Percentiles rank a stretch among this genome's conserved stretches.
Evolutionary conservation across 2,797 vertebrate species (phyloP).

Genomic region (Trachops cirrhosus): DNA sequence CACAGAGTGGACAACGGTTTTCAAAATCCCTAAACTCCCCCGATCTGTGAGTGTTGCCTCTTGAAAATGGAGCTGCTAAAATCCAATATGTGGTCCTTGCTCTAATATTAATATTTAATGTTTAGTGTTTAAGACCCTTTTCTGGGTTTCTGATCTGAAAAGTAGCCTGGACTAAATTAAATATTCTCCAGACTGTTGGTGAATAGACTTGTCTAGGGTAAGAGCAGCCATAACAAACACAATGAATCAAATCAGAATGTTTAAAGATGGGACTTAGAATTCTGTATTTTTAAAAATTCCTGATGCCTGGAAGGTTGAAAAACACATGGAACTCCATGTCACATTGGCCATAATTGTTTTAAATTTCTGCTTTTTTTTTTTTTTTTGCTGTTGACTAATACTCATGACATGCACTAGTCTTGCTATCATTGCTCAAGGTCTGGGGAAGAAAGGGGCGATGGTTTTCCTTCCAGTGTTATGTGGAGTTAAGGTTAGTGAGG

Average conservation of each 20-base stretch:
- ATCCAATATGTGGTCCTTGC: not conserved
- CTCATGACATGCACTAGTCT: not conserved
- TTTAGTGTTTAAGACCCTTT: not conserved
- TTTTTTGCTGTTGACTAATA: not conserved
- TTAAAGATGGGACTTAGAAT: not conserved
- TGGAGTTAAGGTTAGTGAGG: not conserved
- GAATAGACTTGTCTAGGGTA: not conserved
- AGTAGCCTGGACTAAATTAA: not conserved
- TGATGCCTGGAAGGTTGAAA: not conserved
- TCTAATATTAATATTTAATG: not conserved
- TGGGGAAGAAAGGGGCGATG: not conserved
- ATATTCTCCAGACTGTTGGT: not conserved
- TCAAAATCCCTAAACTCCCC: not conserved
- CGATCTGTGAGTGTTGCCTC: not conserved
- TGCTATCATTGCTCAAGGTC: not conserved
- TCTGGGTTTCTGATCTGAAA: not conserved
- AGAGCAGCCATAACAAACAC: not conserved
- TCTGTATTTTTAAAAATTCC: not conserved
- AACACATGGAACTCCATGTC: not conserved
- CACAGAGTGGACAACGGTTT: not conserved
- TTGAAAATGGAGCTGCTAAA: not conserved
- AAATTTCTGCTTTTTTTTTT: not conserved
- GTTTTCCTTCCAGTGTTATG: not conserved
- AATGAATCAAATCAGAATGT: not conserved
- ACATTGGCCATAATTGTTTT: not conserved